Base-by-base conservation (phyloP, 2,888 invertebrate species). In the Hyposoter didymator region DNA sequence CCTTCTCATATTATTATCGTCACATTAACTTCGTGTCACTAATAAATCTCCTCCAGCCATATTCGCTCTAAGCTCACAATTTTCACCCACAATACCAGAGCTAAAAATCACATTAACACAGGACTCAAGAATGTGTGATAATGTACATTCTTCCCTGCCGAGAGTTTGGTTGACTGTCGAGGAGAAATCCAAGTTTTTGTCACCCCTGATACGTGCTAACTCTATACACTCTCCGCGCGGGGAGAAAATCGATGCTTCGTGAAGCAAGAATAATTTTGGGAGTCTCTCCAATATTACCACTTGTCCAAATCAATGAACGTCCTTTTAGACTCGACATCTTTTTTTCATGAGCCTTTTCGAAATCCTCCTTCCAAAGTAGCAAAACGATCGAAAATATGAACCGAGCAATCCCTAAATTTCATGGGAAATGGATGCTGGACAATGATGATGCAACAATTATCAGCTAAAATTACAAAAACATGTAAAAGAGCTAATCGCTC, bases 1-100 rank as follows among this genome's bases (percentile, higher is more conserved):
- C 12, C 28, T 28, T 59, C 28, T 59, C 59, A 59, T 28, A 59
- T 59, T 59, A 59, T 59, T 59, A 59, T 59, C 28, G 59, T 59
- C 14, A 59, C 8, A 59, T 59, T 28, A 59, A 28, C 22, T 59
- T 28, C 14, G 14, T 59, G 3, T 59, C 59, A 14, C 59, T 28
- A 59, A 28, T 59, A 59, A 59, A 59, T 59, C 14, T 14, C 14
- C 28, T 28, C 28, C 59, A 28, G 28, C 28, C 28, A 59, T 28
- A 28, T 59, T 59, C 59, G 1, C 28, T 59, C 5, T 28, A 28
- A 59, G 59, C 59, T 59, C 1, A 4, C 5, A 59, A 59, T 59
- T 59, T 28, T 22, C 59, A 28, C 10, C 28, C 59, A 28, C 28
- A 28, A 59, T 59, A 59, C 59, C 28, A 22, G 12, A 22, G 28